Percentiles rank a stretch among this genome's conserved stretches.
phyloP scores from a whole-genome alignment of 2,888 invertebrate species.

The Brachyopa scutellaris region DNA sequence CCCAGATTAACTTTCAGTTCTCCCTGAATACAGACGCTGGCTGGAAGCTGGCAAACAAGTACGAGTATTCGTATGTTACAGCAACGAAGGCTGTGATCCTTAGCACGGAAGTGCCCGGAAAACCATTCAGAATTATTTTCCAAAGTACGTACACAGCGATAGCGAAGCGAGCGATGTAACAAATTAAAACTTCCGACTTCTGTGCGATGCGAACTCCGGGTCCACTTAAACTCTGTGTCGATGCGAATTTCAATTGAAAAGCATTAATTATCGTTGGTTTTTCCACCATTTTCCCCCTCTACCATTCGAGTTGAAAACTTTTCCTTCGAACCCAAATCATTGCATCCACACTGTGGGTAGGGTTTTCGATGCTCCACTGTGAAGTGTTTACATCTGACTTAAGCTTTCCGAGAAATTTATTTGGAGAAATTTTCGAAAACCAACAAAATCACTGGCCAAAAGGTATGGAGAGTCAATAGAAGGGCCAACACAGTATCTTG shows the following conservation, averaged over 20 bases:
- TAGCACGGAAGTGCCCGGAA: conserved; percentile 32
- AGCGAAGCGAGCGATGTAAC: conserved; percentile 44
- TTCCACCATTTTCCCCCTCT: neutral
- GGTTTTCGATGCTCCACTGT: no score
- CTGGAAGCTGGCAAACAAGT: no score
- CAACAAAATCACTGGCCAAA: conserved; percentile 25
- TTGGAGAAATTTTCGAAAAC: conserved; percentile 42
- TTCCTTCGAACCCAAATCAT: conserved; percentile 45
- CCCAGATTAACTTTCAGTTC: conserved; percentile 43
- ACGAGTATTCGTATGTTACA: no score
- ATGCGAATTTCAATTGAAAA: conserved; percentile 58
- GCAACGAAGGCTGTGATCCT: conserved; percentile 10
- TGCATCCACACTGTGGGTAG: conserved; percentile 23
- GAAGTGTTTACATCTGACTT: conserved; percentile 67
- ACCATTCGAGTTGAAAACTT: conserved; percentile 49
- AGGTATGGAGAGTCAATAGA: no score
- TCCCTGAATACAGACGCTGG: no score
- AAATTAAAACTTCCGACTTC: conserved; percentile 64
- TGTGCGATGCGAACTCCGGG: conserved; percentile 15
- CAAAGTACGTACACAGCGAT: conserved; percentile 40
- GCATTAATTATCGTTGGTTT: conserved; percentile 65
- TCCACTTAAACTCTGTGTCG: conserved; percentile 21
- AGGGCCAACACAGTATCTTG: conserved; percentile 14
- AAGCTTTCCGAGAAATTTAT: conserved; percentile 51
- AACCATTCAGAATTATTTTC: conserved; percentile 49